Evolutionary conservation across 2,888 invertebrate genomes (phyloP), one percentile per base, ranked within the genome.

Genomic region (Ischnus inquisitorius): DNA sequence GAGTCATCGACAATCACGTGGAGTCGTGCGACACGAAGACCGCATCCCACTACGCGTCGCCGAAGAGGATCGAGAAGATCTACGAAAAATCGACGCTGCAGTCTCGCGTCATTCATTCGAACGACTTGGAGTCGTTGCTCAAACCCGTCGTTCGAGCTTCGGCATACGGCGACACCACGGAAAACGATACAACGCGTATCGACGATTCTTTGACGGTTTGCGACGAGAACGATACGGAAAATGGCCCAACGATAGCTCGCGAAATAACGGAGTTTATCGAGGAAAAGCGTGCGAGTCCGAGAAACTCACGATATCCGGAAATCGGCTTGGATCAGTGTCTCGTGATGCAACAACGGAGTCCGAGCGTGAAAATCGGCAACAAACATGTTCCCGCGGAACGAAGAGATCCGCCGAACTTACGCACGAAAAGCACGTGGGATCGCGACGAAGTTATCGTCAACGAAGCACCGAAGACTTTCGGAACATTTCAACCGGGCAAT

Each of bases 61-160:
- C 90, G 67, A 90, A 88, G 84, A 90, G 88, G 80, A 90, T 92
- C 39, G 91, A 92, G 81, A 91, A 88, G 84, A 92, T 92, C 75
- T 90, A 91, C 84, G 92, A 91, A 43, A 89, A 89, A 8, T 86
- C 88, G 14, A 10, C 22, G 25, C 78, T 91, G n/a, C 89, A 91
- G 77, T 88, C 91, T 10, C 89, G 90, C 60, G 90, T 92, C 71
- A 90, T 92, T 60, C 91, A 92, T 79, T 88, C 89, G n/a, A 89
- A 92, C 51, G 89, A 91, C 85, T 88, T 92, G n/a, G 89, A 91
- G 60, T 90, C 91, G 65, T 85, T 92, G 12, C 85, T 91, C 1
- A 88, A 88, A 57, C 90, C 92, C 41, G 82, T 85, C 5, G 71
- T 86, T 54, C 88, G 88, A 25, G 87, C 89, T 28, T 92, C 91